These are phyloP conservation scores for Muschampia plurimacula DNA, from an alignment of 2,888 invertebrate species.

Conservation along the genomic window DNA sequence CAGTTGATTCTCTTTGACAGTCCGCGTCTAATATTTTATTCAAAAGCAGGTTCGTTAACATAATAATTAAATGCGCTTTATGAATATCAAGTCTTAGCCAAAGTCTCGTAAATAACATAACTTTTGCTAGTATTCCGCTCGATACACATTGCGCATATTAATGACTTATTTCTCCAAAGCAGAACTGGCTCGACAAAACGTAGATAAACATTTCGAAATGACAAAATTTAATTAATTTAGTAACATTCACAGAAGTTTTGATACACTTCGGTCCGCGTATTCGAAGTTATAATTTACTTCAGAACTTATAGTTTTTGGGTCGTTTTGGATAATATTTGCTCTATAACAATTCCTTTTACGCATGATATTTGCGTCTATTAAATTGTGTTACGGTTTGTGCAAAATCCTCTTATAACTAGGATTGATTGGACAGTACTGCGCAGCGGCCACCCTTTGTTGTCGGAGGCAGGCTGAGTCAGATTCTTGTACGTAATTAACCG, in stretches of 20 bases:
- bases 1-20: constrained; percentile 78
- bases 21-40: constrained; percentile 80
- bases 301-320: constrained; percentile 30
- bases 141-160: constrained; percentile 81
- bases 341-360: constrained; percentile 25
- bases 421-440: constrained; percentile 48
- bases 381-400: constrained; percentile 4
- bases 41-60: constrained; percentile 83
- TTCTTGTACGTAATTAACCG: constrained; percentile 79
- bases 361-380: neutral
- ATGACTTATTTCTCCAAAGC: constrained; percentile 54
- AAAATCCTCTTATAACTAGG: constrained; percentile 38
- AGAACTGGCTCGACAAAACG: constrained; percentile 36
- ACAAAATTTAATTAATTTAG: constrained; percentile 40
- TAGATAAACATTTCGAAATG: constrained; percentile 39
- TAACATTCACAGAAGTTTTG: constrained; percentile 37
- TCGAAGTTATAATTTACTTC: constrained; percentile 35
- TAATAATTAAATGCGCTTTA: constrained; percentile 84
- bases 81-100: constrained; percentile 81
- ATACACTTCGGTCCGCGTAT: constrained; percentile 25
- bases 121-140: constrained; percentile 77
- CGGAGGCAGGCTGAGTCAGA: constrained; percentile 62
- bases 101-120: constrained; percentile 78
- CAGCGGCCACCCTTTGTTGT: constrained; percentile 53
- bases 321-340: constrained; percentile 18